Evolutionary conservation across 2,888 invertebrate species (phyloP).

Genomic region (Willowsia nigromaculata): DNA sequence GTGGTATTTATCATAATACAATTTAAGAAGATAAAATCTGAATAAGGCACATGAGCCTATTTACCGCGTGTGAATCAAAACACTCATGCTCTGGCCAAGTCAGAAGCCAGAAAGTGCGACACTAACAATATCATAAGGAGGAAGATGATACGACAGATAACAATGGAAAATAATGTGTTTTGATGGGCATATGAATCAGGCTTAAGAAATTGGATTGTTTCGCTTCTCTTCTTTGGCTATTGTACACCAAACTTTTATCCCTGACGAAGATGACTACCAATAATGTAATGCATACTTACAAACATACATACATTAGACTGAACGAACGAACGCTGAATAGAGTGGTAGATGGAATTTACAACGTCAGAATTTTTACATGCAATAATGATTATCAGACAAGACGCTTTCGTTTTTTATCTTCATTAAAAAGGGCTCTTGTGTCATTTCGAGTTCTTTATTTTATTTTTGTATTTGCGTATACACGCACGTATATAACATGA

Average conservation of each 20-base stretch:
- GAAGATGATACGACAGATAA: background rate
- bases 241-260: slow-evolving; percentile 7
- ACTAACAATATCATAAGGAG: slow-evolving; percentile 31
- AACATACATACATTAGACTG: too few species aligned
- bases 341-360: too few species aligned
- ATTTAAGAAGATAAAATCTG: too few species aligned
- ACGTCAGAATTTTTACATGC: too few species aligned
- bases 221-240: slow-evolving; percentile 5
- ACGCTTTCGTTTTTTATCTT: slow-evolving; percentile 3
- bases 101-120: background rate
- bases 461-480: too few species aligned
- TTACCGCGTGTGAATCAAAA: too few species aligned
- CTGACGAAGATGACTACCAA: slow-evolving; percentile 1
- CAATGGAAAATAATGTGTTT: slow-evolving; percentile 26
- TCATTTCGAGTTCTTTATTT: background rate
- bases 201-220: slow-evolving; percentile 53
- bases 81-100: too few species aligned
- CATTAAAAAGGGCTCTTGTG: background rate
- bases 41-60: too few species aligned
- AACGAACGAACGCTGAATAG: too few species aligned
- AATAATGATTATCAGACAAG: background rate
- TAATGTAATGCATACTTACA: too few species aligned
- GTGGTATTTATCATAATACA: too few species aligned
- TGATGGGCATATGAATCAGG: slow-evolving; percentile 45
- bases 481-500: too few species aligned